Base-by-base conservation (phyloP, 2,797 vertebrate species). In the Picus viridis region DNA sequence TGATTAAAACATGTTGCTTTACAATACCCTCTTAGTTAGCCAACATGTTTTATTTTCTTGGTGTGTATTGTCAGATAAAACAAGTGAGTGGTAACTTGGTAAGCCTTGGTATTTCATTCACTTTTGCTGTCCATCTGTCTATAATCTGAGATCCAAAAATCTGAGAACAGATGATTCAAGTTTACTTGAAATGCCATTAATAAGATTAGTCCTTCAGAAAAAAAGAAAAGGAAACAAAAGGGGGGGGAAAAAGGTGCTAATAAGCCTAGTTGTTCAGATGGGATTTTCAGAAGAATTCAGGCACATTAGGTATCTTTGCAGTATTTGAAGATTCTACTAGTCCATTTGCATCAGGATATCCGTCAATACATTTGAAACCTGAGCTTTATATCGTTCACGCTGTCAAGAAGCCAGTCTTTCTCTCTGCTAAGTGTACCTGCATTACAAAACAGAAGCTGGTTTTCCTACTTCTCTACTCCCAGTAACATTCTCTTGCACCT, bases 111-210 rank as follows among this genome's bases (percentile, higher is more conserved):
- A 90, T 74, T 65, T 85, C 17, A 1, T 30, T 80, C 2, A 3
- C 23, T 93, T 89, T 75, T 83, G 63, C 59, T 78, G 43, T 59
- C 87, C 80, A 70, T 92, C 85, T 95, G 89, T 63, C 59, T 81
- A 30, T 72, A 78, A 57, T 78, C 53, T 32, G 67, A 78, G 87
- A 86, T 86, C 67, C 70, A 85, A 72, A 86, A 90, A 59, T 83
- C 65, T 5, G 11, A 51, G 34, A 87, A 63, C 10, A 81, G 73
- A 92, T 89, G 45, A 95, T 63, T 91, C 13, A 49, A 65, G 15
- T 81, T 93, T 85, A 59, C 18, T 89, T 86, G 39, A 95, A 92
- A 83, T 88, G 63, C 43, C 53, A 57, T 83, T 89, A 34, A 54
- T 8, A 30, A 56, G 43, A 69, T 87, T 62, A 81, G 71, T 51